Evolutionary conservation across 2,888 invertebrate genomes (phyloP).

Genomic region (Siphlonurus alternatus): DNA sequence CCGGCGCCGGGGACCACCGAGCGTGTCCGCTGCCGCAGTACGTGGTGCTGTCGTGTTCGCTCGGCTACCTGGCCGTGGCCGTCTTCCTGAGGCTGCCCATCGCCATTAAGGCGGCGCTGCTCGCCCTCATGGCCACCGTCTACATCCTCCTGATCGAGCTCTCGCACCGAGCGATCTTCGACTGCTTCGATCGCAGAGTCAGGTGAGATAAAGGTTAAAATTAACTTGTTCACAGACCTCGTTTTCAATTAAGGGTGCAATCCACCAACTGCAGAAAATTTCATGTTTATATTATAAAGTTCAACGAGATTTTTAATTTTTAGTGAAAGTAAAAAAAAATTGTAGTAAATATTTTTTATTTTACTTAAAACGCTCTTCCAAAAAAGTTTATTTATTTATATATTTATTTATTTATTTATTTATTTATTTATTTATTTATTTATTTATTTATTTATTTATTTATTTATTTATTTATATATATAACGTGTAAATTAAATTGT

Average conservation of each 20-base stretch:
- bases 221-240: not conserved
- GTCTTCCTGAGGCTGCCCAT: constrained; percentile 72
- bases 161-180: constrained; percentile 63
- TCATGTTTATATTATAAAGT: not conserved
- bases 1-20: constrained; percentile 41
- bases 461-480: too few relatives aligned
- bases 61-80: constrained; percentile 70
- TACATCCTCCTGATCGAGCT: constrained; percentile 65
- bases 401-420: too few relatives aligned
- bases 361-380: too few relatives aligned
- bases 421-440: too few relatives aligned
- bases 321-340: too few relatives aligned
- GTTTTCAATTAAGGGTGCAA: not conserved
- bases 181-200: constrained; percentile 62
- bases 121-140: constrained; percentile 60
- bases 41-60: constrained; percentile 65
- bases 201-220: constrained; percentile 38
- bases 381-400: too few relatives aligned
- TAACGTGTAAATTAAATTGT: too few relatives aligned
- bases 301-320: not conserved
- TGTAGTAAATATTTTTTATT: too few relatives aligned
- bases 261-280: not conserved
- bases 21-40: constrained; percentile 76
- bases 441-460: too few relatives aligned
- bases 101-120: constrained; percentile 57